Conservation (phyloP, 2,888 invertebrate genomes). For the Chrysolina americana region DNA sequence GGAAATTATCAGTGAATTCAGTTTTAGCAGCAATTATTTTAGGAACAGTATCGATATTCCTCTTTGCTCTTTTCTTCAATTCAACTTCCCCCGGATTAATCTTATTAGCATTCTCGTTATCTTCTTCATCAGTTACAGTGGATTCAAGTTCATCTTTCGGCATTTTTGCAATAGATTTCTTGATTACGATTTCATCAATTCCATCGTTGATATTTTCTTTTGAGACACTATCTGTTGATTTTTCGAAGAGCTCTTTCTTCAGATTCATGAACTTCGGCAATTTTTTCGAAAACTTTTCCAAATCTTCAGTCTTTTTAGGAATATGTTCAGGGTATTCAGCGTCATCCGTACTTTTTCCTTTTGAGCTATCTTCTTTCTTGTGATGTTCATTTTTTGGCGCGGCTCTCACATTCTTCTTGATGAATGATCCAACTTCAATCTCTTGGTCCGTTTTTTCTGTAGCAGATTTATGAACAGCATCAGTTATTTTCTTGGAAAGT, state of each 20-base stretch:
- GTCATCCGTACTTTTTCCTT: slow-evolving; percentile 18
- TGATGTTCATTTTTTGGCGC: not conserved
- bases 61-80: not conserved
- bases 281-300: slow-evolving; percentile 31
- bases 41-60: not conserved
- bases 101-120: not conserved
- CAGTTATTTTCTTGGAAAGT: not conserved
- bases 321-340: not conserved
- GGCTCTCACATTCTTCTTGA: not conserved
- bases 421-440: not conserved
- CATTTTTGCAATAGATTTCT: not conserved
- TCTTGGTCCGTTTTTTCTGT: not conserved
- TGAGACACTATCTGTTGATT: too few relatives aligned
- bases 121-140: slow-evolving; percentile 8
- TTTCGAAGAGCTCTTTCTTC: slow-evolving; percentile 10
- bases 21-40: not conserved
- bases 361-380: slow-evolving; percentile 17
- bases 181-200: slow-evolving; percentile 16
- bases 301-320: slow-evolving; percentile 12
- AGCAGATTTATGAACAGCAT: not conserved
- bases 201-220: not conserved
- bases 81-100: not conserved
- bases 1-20: not conserved
- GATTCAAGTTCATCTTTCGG: not conserved
- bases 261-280: slow-evolving; percentile 28